Percentiles rank a stretch among this genome's conserved stretches.
These are phyloP conservation scores for Nephrotoma flavescens DNA, from an alignment of 2,888 invertebrate genomes.

Conservation along the genomic window DNA sequence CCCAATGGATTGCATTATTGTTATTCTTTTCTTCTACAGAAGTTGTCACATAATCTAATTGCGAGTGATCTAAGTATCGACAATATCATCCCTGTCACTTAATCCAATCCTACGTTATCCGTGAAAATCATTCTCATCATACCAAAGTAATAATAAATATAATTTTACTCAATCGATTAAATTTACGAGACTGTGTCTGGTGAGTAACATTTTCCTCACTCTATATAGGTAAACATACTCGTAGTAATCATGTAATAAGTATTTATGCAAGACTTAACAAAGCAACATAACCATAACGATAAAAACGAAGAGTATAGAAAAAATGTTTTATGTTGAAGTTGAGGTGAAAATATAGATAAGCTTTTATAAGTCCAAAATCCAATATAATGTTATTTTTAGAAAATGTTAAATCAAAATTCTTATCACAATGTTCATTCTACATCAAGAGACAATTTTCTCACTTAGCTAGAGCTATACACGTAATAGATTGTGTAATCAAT, in stretches of 20 bases:
- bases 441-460: neutral
- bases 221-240: neutral
- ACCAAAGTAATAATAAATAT: neutral
- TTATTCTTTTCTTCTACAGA: too few species aligned
- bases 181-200: neutral
- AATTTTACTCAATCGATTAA: neutral
- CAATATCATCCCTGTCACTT: too few species aligned
- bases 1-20: too few species aligned
- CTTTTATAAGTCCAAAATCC: too few species aligned
- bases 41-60: too few species aligned
- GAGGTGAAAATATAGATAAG: neutral
- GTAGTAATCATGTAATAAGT: neutral
- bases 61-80: too few species aligned
- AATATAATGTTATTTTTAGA: neutral
- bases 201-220: neutral
- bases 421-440: neutral
- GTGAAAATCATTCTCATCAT: too few species aligned
- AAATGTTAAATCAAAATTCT: neutral
- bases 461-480: neutral
- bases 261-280: neutral
- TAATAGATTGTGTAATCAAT: neutral
- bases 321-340: neutral
- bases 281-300: neutral
- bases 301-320: neutral
- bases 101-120: too few species aligned